Evolutionary conservation across 2,888 invertebrate genomes (phyloP), one percentile per base, ranked within the genome.

Genomic region (Cataglyphis rosenhaueri): DNA sequence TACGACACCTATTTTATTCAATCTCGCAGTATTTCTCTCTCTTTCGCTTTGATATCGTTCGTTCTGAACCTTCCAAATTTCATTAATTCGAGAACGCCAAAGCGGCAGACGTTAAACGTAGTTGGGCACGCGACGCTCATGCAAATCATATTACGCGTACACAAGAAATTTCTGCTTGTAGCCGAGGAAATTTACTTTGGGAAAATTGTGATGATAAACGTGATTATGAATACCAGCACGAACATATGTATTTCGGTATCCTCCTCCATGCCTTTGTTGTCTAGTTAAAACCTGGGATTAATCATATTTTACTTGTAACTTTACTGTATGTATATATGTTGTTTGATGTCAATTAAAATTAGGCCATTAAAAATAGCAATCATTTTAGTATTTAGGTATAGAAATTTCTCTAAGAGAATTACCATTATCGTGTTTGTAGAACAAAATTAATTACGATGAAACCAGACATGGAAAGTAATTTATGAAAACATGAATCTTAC

Each of bases 31-130:
- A 71, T 61, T 79, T 61, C 82, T 65, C 70, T 81, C 81, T 64
- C 35, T 83, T 65, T 48, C 57, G 55, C 76, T 76, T 76, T 76
- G 55, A 79, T 29, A 57, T 62, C 29, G 52, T 48, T 62, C 52
- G 0, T 52, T 35, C 29, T 32, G 29, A 66, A 73, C 61, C 74
- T 52, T 55, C 55, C 35, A 84, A 81, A 90, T 88, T 86, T 83
- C 84, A 83, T 85, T 87, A 88, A 84, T 79, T 64, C 57, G 82
- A 82, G 73, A 81, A 59, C 55, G 32, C 55, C 59, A 78, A 66
- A 38, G 25, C 66, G 66, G 57, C 65, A 66, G 66, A 65, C 55
- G 55, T 76, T 76, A 65, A 76, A 76, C 68, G 64, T 35, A 41
- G 32, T 18, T 3, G 41, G 21, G 71, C 32, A 73, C 82, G 64